These are phyloP conservation scores for Manis pentadactyla DNA, from an alignment of 2,797 vertebrate species.

Conservation along the genomic window DNA sequence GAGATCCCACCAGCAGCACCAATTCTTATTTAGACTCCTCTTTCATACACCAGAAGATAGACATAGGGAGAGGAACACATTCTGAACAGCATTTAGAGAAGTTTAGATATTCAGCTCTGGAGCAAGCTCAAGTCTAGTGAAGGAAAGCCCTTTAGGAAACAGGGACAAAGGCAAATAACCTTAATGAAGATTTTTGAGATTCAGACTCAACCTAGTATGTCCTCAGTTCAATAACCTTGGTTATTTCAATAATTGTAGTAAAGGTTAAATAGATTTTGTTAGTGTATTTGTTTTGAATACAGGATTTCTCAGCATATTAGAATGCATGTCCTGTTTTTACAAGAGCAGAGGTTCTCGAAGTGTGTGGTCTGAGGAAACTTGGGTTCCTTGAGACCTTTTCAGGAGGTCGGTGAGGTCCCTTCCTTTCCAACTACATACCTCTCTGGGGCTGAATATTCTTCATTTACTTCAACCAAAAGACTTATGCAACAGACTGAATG, in stretches of 20 bases:
- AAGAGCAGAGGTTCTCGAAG: background rate
- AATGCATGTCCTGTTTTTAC: background rate
- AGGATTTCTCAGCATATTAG: background rate
- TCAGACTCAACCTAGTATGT: background rate
- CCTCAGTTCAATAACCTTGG: background rate
- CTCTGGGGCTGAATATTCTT: background rate
- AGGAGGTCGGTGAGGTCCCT: background rate
- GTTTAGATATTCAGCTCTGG: background rate
- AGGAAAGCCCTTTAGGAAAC: background rate
- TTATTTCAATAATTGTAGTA: background rate
- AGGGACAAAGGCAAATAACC: background rate
- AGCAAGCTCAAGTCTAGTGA: background rate
- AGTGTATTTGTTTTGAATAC: background rate
- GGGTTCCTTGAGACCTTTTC: background rate
- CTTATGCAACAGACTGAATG: background rate
- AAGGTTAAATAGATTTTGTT: background rate
- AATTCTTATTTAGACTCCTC: background rate
- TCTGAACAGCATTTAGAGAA: background rate
- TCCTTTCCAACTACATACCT: background rate
- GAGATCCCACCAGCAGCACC: accelerated
- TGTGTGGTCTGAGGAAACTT: background rate
- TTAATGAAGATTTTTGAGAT: constrained; percentile 5
- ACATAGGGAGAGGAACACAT: background rate
- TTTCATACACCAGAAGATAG: background rate
- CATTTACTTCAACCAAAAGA: background rate